Base-by-base conservation (phyloP, 2,888 invertebrate species). In the Oscheius sp. region DNA sequence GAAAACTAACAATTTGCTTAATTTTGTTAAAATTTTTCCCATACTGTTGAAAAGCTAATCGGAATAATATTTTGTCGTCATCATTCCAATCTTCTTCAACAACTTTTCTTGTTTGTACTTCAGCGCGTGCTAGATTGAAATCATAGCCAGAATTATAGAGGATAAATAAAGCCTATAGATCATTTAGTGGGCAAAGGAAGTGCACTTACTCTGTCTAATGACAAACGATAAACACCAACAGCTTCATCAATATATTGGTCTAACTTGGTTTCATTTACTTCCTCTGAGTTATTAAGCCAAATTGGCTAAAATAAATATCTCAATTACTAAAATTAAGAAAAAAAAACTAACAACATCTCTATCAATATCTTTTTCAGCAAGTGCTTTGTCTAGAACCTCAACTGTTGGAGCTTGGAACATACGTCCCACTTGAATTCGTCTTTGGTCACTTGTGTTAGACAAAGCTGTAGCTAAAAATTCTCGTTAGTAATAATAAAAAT, bases 1-100 rank as follows among this genome's bases (percentile, higher is more conserved):
- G 12, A 50, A 48, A 34, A 25, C 55, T 31, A 17, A 71, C 71
- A 53, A 66, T 64, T 52, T 69, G 63, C 29, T 65, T 39, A n/a
- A 74, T 69, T 31, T 67, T 52, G 17, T 20, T 50, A 31, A 72
- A 74, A 67, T 74, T 72, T 65, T 74, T 74, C 1, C 72, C 70
- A 37, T 65, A 66, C 23, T 64, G 61, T n/a, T 48, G 61, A 50
- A 66, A 73, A 12, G 71, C 68, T 52, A 66, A 46, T n/a, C 66
- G 34, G 65, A 71, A 73, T 1, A 73, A 46, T 1, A 65, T 53
- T 25, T 48, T 52, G 61, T 73, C 73, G 33, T 71, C 73, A 15
- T 71, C 69, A 23, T 42, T 61, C 73, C 73, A 73, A 20, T 69
- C 65, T 25, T 70, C 65, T 15, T 57, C 33, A 15, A 66, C 50